Evolutionary conservation across 2,888 invertebrate genomes (phyloP), one percentile per base, ranked within the genome.

Genomic region (Drosophila trichaetosa): DNA sequence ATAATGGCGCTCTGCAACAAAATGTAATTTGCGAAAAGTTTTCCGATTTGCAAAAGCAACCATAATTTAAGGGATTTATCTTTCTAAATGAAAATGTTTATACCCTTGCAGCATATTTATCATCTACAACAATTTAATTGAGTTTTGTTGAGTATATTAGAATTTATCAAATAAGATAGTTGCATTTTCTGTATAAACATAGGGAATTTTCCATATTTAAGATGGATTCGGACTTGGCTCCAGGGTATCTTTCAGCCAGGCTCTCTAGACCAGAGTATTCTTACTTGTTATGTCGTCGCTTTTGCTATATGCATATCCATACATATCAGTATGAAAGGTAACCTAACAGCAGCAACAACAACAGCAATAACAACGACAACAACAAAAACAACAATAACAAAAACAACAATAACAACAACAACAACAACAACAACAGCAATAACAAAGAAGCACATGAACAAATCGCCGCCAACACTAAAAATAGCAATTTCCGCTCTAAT

Each of bases 401-500:
- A 21, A 7, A 13, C 7, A 56, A 33, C 54, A 66, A 21, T 21
- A 38, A 8, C 10, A 67, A 27, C 42, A 52, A 1, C 31, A 31
- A 13, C 29, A 64, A n/a, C 31, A 64, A 18, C 29, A 57, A 31
- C 40, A 56, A 36, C 33, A 59, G 24, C 56, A 51, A 31, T 48
- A 40, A 57, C 62, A 38, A 57, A 51, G 60, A 63, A 67, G 61
- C 59, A 57, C 65, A 61, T 66, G 40, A 73, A 72, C 71, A 71
- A 81, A 69, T 80, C 70, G 70, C 74, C 74, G 74, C 67, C 73
- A 85, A 77, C 87, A 87, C 87, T 90, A 87, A 87, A 87, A 87
- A 87, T 87, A 87, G 87, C 87, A 89, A 89, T 88, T 88, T 88
- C 87, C 87, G 87, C 87, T 88, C 87, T 89, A 88, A 90, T 88